Conservation (phyloP, 2,113 vertebrate species). For the Potamarius usumacintae region DNA sequence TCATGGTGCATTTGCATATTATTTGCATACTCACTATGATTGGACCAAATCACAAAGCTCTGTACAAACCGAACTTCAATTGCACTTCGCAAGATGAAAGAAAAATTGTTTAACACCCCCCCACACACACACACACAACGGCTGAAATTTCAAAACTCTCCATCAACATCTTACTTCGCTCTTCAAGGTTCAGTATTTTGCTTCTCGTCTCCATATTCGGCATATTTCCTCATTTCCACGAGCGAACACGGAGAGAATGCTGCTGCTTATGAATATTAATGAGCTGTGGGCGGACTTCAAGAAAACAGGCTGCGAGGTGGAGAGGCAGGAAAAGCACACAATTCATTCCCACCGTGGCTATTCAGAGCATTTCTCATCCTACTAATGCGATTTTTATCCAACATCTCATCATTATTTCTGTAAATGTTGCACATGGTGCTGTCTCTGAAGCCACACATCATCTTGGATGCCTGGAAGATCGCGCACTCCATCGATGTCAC, state of each 20-base stretch:
- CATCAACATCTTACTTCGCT: neutral
- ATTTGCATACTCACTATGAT: neutral
- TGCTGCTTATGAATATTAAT: neutral
- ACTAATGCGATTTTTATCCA: neutral
- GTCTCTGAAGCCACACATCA: neutral
- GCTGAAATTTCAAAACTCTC: neutral
- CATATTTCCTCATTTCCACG: neutral
- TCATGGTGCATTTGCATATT: neutral
- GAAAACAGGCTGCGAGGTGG: neutral
- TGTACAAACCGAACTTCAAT: neutral
- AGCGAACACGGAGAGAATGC: neutral
- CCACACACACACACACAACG: neutral
- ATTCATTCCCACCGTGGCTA: neutral
- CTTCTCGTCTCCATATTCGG: neutral
- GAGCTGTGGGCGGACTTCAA: neutral
- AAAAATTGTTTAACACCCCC: neutral
- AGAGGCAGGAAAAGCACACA: neutral
- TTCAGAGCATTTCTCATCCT: neutral
- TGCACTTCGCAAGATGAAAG: neutral
- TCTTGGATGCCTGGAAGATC: neutral
- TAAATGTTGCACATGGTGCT: neutral
- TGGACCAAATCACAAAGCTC: neutral
- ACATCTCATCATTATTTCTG: neutral
- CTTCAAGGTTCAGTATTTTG: neutral
- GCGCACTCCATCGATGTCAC: constrained; percentile 41